Conservation (phyloP, 2,113 vertebrate genomes). For the Cygnus buccinator region DNA sequence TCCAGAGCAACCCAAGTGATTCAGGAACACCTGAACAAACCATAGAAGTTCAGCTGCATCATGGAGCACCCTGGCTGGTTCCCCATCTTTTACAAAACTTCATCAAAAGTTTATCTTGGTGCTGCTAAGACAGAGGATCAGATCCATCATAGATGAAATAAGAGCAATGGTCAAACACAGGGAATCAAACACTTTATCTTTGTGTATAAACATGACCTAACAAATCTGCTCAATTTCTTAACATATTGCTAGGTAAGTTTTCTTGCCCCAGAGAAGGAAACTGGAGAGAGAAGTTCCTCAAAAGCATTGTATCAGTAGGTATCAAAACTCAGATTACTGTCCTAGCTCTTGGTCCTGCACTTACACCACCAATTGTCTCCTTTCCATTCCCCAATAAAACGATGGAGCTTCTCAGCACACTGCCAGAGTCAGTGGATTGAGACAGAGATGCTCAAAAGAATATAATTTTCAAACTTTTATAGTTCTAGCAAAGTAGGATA, state of each 20-base stretch:
- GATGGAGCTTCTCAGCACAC: neutral
- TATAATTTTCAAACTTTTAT: neutral
- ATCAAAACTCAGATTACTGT: neutral
- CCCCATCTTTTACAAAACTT: neutral
- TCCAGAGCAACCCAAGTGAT: neutral
- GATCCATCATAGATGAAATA: neutral
- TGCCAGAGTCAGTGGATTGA: neutral
- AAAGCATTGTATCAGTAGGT: neutral
- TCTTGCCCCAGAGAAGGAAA: neutral
- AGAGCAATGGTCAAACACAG: neutral
- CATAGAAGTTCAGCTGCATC: neutral
- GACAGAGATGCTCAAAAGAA: constrained; percentile 22
- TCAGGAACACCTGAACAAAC: constrained; percentile 3
- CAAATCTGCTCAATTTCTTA: neutral
- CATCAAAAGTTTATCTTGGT: neutral
- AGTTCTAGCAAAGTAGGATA: constrained; percentile 27
- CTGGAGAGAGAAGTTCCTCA: neutral
- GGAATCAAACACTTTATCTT: neutral
- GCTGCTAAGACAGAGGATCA: neutral
- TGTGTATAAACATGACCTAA: neutral
- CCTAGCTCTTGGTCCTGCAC: neutral
- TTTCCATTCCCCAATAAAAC: neutral
- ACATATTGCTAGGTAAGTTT: neutral
- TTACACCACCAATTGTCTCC: neutral
- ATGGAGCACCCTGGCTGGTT: neutral